Evolutionary conservation across 2,888 invertebrate genomes (phyloP).

Genomic region (Campoletis raptor): DNA sequence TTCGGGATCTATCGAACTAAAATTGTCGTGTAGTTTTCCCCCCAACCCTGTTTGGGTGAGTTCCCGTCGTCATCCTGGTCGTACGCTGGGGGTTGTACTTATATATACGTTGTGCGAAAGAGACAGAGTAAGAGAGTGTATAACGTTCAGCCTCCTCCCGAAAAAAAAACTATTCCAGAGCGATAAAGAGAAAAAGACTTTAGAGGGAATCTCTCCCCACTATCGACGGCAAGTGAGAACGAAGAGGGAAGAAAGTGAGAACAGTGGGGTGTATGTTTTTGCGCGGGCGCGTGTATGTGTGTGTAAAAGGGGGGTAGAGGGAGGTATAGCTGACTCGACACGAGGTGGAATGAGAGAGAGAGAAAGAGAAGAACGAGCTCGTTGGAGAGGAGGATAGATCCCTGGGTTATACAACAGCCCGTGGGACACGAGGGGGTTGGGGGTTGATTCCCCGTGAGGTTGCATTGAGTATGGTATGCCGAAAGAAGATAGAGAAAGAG

Average conservation of each 20-base stretch:
- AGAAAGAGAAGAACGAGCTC: slow-evolving; percentile 71
- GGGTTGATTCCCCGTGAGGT: slow-evolving; percentile 48
- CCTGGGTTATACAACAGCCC: slow-evolving; percentile 46
- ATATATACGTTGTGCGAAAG: slow-evolving; percentile 13
- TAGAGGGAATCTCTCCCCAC: slow-evolving; percentile 36
- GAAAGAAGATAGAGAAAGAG: slow-evolving; percentile 42
- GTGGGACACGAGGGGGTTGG: slow-evolving; percentile 33
- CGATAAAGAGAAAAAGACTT: slow-evolving; percentile 26
- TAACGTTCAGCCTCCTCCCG: slow-evolving; percentile 51
- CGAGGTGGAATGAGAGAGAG: slow-evolving; percentile 62
- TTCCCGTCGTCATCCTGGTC: slow-evolving; percentile 62
- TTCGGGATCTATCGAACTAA: slow-evolving; percentile 84
- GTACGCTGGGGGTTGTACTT: slow-evolving; percentile 43
- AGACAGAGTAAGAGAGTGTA: background rate
- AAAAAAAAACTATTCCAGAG: slow-evolving; percentile 24
- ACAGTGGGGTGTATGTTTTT: slow-evolving; percentile 72
- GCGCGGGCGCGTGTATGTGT: slow-evolving; percentile 30
- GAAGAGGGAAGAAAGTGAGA: slow-evolving; percentile 79
- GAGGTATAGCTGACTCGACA: slow-evolving; percentile 65
- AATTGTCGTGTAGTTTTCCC: slow-evolving; percentile 84
- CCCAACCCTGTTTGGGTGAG: slow-evolving; percentile 69
- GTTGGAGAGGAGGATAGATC: slow-evolving; percentile 63
- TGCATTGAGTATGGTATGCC: slow-evolving; percentile 25
- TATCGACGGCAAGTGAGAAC: slow-evolving; percentile 63
- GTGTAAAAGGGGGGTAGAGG: slow-evolving; percentile 6